Base-by-base conservation (phyloP, 2,888 invertebrate genomes). In the Caenorhabditis doughertyi region DNA sequence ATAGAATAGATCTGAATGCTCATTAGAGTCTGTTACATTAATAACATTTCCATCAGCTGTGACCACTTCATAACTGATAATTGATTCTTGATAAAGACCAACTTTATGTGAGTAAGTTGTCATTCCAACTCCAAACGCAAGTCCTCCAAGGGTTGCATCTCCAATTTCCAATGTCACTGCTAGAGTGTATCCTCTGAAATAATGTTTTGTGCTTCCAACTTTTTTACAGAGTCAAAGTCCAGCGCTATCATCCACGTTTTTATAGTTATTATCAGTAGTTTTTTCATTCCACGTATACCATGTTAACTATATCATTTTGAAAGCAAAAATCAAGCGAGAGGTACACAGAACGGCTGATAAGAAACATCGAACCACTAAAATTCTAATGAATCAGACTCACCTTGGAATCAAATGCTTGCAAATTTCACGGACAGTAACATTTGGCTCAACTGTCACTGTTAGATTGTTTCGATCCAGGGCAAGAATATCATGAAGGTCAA, bases 81-180 rank as follows among this genome's bases (percentile, higher is more conserved):
- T 93, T 0, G 94, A 94, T 91, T 95, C 95, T 89, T 95, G 95
- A 92, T 94, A 95, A 27, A 95, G 93, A 21, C 95, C 95, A 0
- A 94, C 87, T 91, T 94, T 94, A 92, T 95, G 95, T 0, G 95
- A 95, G 92, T 95, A 94, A 0, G 95, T 95, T 0, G 95, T 95
- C 95, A 95, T 95, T n/a, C 95, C 95, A 0, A 94, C 94, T 16
- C 94, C 95, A 90, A 95, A 93, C 0, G 95, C 95, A 25, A 95
- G 92, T 53, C 95, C 95, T 87, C 95, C 95, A 23, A 95, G 92
- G 5, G 95, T 95, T 25, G 95, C 95, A 91, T 95, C 95, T 1
- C 93, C 94, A 64, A 95, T 93, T 92, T 95, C 95, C 60, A 95
- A 93, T 35, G 94, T 95, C 2, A 95, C 94, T 1, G 94, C 95